A percentile compares a stretch with the other conserved stretches of the same genome.
Evolutionary conservation across 2,797 vertebrate genomes (phyloP).

Genomic region (Lepilemur ruficaudatus): DNA sequence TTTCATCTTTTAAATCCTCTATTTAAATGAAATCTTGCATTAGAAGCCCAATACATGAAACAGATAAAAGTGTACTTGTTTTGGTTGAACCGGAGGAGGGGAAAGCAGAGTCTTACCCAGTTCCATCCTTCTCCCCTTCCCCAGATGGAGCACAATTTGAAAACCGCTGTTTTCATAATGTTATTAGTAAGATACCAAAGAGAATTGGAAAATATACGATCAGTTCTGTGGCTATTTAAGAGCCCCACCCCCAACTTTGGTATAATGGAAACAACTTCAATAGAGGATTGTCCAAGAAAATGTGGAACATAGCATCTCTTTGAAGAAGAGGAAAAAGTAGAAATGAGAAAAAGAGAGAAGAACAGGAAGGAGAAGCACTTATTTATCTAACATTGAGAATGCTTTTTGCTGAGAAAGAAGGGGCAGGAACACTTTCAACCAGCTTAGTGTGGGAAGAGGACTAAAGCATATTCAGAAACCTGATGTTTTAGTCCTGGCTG

Average conservation of each 20-base stretch:
- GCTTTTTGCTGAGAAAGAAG: neutral
- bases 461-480: slow-evolving; percentile 17
- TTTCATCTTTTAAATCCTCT: neutral
- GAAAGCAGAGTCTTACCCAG: neutral
- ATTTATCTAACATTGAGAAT: neutral
- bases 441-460: neutral
- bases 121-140: neutral
- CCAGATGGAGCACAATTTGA: neutral
- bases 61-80: neutral
- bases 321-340: neutral
- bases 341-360: neutral
- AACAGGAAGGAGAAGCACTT: neutral
- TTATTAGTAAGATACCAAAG: neutral
- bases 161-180: neutral
- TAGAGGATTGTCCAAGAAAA: neutral
- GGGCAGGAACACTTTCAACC: neutral
- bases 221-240: neutral
- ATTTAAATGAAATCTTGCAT: neutral
- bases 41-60: neutral
- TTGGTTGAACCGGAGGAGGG: neutral
- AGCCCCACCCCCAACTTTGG: neutral
- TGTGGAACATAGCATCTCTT: neutral
- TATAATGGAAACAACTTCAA: neutral
- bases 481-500: neutral
- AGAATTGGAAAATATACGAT: slow-evolving; percentile 2